Evolutionary conservation across 1,140 invertebrate species (phyloP).

Genomic region (Nymphalis io): DNA sequence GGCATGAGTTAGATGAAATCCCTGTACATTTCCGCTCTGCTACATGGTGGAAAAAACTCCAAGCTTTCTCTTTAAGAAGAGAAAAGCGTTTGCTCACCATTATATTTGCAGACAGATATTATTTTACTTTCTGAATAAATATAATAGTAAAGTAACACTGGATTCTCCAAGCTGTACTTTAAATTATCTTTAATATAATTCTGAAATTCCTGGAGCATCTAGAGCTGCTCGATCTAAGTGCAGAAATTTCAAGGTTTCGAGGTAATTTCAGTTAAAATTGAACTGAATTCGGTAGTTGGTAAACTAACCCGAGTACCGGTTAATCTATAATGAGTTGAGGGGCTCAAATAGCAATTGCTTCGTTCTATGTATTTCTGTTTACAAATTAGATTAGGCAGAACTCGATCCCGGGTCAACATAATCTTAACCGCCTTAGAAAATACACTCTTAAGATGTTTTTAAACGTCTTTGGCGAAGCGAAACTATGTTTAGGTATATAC

Average conservation of each 20-base stretch:
- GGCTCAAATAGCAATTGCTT: not conserved
- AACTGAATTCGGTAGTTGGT: slow-evolving; percentile 4
- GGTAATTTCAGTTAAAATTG: slow-evolving; percentile 1
- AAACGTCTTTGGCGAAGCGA: too few species aligned
- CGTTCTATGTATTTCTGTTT: not conserved
- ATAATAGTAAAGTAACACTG: too few species aligned
- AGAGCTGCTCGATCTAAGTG: not conserved
- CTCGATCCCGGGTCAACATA: not conserved
- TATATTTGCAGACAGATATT: too few species aligned
- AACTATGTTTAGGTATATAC: too few species aligned
- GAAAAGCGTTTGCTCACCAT: too few species aligned
- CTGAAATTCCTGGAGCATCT: not conserved
- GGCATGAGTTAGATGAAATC: too few species aligned
- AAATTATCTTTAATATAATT: not conserved
- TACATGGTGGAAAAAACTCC: too few species aligned
- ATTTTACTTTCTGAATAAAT: too few species aligned
- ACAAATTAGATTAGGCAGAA: not conserved
- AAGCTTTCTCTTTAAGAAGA: too few species aligned
- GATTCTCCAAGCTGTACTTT: not conserved
- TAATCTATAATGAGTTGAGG: slow-evolving; percentile 4
- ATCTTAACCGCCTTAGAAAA: not conserved
- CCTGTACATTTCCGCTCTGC: too few species aligned
- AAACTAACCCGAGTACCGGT: not conserved
- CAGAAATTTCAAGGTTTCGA: not conserved
- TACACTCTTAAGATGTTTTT: too few species aligned